phyloP scores from a whole-genome alignment of 2,113 vertebrate species.

The Aegithalos caudatus region DNA sequence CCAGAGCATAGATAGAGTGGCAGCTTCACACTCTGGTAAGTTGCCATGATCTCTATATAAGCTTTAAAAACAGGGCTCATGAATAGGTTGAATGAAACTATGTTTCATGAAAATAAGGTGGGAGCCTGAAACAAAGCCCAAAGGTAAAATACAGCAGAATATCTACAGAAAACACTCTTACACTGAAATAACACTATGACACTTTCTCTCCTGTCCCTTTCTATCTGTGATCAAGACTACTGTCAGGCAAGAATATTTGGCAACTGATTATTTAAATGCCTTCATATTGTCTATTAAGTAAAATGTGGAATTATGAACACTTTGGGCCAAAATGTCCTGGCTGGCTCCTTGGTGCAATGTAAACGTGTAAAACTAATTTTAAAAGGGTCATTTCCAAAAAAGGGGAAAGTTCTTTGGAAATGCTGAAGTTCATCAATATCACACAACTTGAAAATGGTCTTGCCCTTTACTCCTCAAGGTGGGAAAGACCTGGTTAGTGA shows the following conservation, averaged over 20 bases:
- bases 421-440: background rate
- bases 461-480: background rate
- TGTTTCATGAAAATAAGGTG: background rate
- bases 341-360: background rate
- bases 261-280: background rate
- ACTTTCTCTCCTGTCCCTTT: background rate
- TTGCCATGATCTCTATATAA: background rate
- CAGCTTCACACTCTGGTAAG: background rate
- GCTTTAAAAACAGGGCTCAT: background rate
- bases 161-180: background rate
- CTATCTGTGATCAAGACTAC: background rate
- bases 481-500: background rate
- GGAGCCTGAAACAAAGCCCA: background rate
- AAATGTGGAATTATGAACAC: background rate
- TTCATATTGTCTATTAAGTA: background rate
- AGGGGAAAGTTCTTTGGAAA: background rate
- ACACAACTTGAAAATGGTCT: background rate
- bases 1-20: background rate
- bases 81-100: background rate
- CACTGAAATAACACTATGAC: background rate
- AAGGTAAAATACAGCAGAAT: background rate
- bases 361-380: background rate
- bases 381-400: background rate
- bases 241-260: background rate
- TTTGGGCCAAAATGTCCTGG: background rate